phyloP scores from a whole-genome alignment of 2,113 vertebrate species.

The Morone chrysops region DNA sequence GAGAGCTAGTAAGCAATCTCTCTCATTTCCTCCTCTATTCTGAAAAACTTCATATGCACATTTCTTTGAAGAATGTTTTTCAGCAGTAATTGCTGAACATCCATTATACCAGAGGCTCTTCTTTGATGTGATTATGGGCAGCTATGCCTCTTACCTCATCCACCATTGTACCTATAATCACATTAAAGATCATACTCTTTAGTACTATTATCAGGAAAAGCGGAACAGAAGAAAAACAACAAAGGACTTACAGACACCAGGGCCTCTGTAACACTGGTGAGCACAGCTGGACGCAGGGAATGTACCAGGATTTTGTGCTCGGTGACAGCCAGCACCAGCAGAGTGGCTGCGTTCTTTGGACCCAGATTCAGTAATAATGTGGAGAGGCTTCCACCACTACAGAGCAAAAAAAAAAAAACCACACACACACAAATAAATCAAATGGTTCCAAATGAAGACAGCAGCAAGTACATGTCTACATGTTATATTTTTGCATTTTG shows the following conservation, averaged over 20 bases:
- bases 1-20: background rate
- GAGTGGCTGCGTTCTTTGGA: constrained; percentile 94
- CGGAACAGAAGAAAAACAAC: background rate
- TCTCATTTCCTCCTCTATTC: background rate
- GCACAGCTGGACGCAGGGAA: constrained; percentile 95
- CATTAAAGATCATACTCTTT: constrained; percentile 14
- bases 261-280: constrained; percentile 98
- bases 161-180: constrained; percentile 12
- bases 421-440: background rate
- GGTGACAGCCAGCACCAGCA: constrained; percentile 95
- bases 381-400: constrained; percentile 95
- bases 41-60: background rate
- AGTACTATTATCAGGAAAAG: constrained; percentile 16
- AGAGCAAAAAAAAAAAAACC: constrained; percentile 23
- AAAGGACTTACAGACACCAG: constrained; percentile 93
- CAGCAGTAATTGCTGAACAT: background rate
- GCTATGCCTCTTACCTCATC: constrained; percentile 21
- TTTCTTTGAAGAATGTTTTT: background rate
- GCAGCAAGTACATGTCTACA: background rate
- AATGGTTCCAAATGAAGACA: background rate
- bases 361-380: constrained; percentile 96
- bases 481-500: background rate
- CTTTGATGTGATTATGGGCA: constrained; percentile 33
- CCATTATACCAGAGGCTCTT: background rate
- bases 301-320: constrained; percentile 99